Evolutionary conservation across 2,797 vertebrate species (phyloP), one percentile per base, ranked within the genome.

Genomic region (Tolypeutes matacus): DNA sequence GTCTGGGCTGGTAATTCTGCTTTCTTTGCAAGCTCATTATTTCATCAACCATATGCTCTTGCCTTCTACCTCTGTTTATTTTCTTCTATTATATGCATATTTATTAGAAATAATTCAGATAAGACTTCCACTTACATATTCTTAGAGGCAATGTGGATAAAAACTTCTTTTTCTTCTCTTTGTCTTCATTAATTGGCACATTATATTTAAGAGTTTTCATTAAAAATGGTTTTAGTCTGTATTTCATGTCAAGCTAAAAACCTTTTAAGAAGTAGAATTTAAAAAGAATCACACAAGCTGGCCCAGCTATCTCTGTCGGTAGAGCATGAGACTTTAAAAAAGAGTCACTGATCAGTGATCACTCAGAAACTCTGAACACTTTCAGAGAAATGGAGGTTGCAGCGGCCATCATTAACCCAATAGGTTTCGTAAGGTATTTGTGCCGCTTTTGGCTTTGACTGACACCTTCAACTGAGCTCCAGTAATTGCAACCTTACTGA

Each of bases 381-480:
- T 82, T 42, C 12, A 18, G 2, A 51, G 2, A 80, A 39, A 49
- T 85, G 7, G 15, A 80, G 53, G 25, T 58, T 25, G 21, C 4
- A 6, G n/a, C 7, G 0, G 15, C 6, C 11, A 42, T 65, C 31
- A 65, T n/a, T 34, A 75, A 27, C 1, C 15, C 3, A 58, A 20
- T 4, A 42, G 27, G 23, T 70, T 93, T 53, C 42, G 1, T 3
- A 13, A 39, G 1, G 23, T 12, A 31, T 69, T 20, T 58, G 3
- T 5, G 13, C 34, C 56, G 5, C 13, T 80, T 0, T 60, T 5
- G 56, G 5, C 1, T 88, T 88, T 73, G 49, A 90, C 2, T 39
- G n/a, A 23, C 20, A 36, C 1, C 29, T 31, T 75, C 9, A 27
- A 0, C 2, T 1, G 1, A 42, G 3, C 1, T 36, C 20, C 10